Conservation (phyloP, 2,113 vertebrate species). For the Anguilla rostrata region DNA sequence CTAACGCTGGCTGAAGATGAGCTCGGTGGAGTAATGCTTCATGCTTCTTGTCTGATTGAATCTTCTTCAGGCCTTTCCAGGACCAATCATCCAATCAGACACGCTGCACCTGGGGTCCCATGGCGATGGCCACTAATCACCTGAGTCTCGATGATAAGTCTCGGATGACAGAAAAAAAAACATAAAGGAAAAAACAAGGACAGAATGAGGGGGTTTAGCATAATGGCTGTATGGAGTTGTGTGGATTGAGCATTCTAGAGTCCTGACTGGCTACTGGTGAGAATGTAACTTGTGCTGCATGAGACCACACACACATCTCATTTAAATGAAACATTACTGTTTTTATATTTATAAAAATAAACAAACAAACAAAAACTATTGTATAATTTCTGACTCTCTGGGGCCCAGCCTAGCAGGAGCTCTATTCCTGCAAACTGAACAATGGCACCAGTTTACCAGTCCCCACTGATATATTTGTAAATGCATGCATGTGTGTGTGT, state of each 20-base stretch:
- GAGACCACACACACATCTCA: neutral
- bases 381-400: neutral
- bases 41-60: neutral
- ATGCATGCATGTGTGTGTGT: neutral
- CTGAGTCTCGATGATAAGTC: neutral
- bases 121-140: neutral
- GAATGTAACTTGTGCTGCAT: neutral
- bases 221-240: neutral
- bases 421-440: neutral
- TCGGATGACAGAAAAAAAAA: neutral
- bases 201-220: neutral
- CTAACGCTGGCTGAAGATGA: neutral
- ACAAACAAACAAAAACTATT: neutral
- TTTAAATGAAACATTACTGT: neutral
- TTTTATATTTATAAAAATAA: neutral
- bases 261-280: neutral
- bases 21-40: too few relatives aligned
- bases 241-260: neutral
- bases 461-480: too few relatives aligned
- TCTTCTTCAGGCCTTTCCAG: neutral
- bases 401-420: neutral
- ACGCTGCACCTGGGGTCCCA: conserved; percentile 37
- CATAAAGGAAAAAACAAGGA: neutral
- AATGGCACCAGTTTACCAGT: too few relatives aligned
- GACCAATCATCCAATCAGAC: neutral